Base-by-base conservation (phyloP, 2,113 vertebrate species). In the Astatoreochromis straeleni region DNA sequence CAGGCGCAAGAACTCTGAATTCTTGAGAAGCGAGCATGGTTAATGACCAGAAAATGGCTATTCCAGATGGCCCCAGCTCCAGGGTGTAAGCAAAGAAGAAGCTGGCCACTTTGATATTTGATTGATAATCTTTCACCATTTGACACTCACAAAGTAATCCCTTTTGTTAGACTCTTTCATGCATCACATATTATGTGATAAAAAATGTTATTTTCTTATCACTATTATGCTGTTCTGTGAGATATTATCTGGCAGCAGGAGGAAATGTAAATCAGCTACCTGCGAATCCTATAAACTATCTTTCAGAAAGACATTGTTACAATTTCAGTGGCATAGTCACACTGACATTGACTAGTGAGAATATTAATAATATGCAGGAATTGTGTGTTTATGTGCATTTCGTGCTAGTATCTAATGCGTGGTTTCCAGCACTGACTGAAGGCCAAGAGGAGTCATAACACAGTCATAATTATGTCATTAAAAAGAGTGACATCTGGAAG, bases 401-500 rank as follows among this genome's bases (percentile, higher is more conserved):
- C 1, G 26, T 85, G 73, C 42, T 26, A 49, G 51, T 75, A 75
- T 38, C 38, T 17, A 33, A n/a, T 82, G 73, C 38, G 80, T 24
- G 26, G 57, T 53, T 83, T 89, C 70, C 54, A 85, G 65, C n/a
- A n/a, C 57, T 88, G 85, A 85, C 38, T 84, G 78, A 90, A 88
- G 90, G 89, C 94, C 93, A 90, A 87, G 86, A 87, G 85, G 93
- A 93, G 81, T 86, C 84, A 33, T 85, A 87, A 85, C 80, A 88
- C 68, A 4, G 81, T 88, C 79, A 93, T 94, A 92, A 95, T 94
- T 92, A 91, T 93, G 86, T 85, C 93, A 92, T 95, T 94, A 94
- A 95, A 91, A 92, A 83, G 82, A 84, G 80, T 93, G 93, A 91
- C 95, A 95, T 94, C 92, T 95, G 94, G 93, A 94, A 91, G 89